Evolutionary conservation across 2,797 vertebrate genomes (phyloP).

Genomic region (Squalus acanthias): DNA sequence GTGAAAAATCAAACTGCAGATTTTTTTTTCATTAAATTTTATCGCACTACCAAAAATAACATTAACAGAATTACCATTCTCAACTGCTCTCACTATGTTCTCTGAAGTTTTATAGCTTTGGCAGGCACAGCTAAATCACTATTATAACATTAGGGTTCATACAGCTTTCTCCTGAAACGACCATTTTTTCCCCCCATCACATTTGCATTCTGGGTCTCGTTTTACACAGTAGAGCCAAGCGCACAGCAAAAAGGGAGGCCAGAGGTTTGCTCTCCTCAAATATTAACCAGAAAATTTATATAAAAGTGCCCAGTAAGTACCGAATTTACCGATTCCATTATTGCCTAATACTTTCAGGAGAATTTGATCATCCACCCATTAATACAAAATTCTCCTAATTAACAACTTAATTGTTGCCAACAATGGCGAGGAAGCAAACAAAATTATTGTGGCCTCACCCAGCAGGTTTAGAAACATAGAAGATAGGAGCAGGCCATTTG

Average conservation of each 20-base stretch:
- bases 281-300: neutral
- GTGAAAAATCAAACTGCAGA: neutral
- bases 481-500: too few relatives aligned
- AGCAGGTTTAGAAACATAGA: too few relatives aligned
- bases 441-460: neutral
- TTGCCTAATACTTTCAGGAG: neutral
- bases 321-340: neutral
- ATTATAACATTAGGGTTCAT: neutral
- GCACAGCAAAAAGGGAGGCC: neutral
- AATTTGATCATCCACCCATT: neutral
- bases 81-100: neutral
- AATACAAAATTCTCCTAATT: neutral
- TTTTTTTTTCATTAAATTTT: neutral
- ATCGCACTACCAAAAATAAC: neutral
- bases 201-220: neutral
- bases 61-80: neutral
- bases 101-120: neutral
- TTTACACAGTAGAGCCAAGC: neutral
- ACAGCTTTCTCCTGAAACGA: neutral
- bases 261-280: neutral
- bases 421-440: neutral
- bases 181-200: neutral
- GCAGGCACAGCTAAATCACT: neutral
- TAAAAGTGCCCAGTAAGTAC: neutral
- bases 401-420: neutral